These are phyloP conservation scores for Beris morrisii DNA, from an alignment of 2,888 invertebrate genomes.

Conservation along the genomic window DNA sequence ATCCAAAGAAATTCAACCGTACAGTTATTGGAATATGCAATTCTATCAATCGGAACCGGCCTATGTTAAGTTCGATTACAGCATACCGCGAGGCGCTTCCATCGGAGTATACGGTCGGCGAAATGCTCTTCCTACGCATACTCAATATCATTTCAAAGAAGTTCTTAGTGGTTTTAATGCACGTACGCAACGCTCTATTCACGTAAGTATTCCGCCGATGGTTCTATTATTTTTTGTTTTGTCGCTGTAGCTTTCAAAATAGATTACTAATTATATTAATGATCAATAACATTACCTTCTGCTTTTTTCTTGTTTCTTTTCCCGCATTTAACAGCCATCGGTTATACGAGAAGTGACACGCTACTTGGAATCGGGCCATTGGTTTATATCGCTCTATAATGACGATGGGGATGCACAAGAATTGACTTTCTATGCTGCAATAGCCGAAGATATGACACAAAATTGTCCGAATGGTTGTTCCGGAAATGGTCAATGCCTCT, in stretches of 20 bases:
- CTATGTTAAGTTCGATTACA: slow-evolving; percentile 93
- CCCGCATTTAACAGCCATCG: slow-evolving; percentile 59
- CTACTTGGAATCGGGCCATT: slow-evolving; percentile 94
- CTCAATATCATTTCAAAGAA: slow-evolving; percentile 94
- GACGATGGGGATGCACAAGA: slow-evolving; percentile 91
- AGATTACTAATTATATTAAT: slow-evolving; percentile 22
- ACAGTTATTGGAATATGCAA: slow-evolving; percentile 97
- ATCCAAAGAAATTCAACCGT: slow-evolving; percentile 86
- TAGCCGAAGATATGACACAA: slow-evolving; percentile 90
- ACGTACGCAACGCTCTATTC: slow-evolving; percentile 78
- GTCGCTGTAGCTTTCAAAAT: slow-evolving; percentile 9
- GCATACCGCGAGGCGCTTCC: slow-evolving; percentile 86
- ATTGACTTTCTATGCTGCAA: slow-evolving; percentile 78
- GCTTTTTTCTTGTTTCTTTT: slow-evolving; percentile 7
- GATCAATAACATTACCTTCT: not conserved
- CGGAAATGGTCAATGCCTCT: slow-evolving; percentile 93
- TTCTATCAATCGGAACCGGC: slow-evolving; percentile 93
- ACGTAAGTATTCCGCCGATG: slow-evolving; percentile 68
- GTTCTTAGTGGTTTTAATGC: slow-evolving; percentile 89
- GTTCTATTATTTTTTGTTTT: not conserved
- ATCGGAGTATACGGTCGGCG: slow-evolving; percentile 94
- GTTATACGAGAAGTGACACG: slow-evolving; percentile 91
- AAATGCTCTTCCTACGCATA: slow-evolving; percentile 93
- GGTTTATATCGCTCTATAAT: slow-evolving; percentile 95
- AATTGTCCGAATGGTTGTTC: slow-evolving; percentile 96